Evolutionary conservation across 2,113 vertebrate genomes (phyloP).

Genomic region (Monarcha castaneiventris): DNA sequence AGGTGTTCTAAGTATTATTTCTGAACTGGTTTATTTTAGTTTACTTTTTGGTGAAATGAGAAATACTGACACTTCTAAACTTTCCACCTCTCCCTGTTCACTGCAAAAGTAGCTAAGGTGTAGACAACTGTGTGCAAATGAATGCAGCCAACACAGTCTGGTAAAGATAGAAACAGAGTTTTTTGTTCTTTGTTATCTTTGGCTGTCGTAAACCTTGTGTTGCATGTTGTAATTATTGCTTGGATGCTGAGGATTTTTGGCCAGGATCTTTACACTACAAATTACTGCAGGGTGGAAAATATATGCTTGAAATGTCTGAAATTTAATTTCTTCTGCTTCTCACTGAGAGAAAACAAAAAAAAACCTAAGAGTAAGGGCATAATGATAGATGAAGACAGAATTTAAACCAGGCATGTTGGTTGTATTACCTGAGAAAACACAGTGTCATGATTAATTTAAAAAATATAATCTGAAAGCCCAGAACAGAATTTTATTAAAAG

Average conservation of each 20-base stretch:
- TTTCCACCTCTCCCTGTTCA: neutral
- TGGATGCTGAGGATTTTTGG: neutral
- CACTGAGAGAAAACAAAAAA: neutral
- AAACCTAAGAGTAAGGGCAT: neutral
- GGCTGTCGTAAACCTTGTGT: neutral
- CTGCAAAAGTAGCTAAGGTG: neutral
- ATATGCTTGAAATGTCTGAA: neutral
- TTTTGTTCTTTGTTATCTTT: neutral
- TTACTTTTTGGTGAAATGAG: neutral
- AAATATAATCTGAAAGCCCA: neutral
- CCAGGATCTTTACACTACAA: neutral
- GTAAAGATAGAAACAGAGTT: neutral
- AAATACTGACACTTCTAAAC: neutral
- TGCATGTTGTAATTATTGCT: neutral
- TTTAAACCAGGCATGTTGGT: neutral
- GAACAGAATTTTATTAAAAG: neutral
- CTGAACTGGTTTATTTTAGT: neutral
- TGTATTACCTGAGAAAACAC: neutral
- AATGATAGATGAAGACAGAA: neutral
- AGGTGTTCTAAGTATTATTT: neutral
- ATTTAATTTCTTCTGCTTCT: neutral
- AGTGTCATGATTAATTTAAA: neutral
- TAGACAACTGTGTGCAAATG: neutral
- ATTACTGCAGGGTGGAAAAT: neutral
- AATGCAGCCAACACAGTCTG: neutral